A percentile compares a stretch with the other conserved stretches of the same genome.
These are phyloP conservation scores for Nothocercus nigrocapillus DNA, from an alignment of 2,113 vertebrate genomes.

Conservation along the genomic window DNA sequence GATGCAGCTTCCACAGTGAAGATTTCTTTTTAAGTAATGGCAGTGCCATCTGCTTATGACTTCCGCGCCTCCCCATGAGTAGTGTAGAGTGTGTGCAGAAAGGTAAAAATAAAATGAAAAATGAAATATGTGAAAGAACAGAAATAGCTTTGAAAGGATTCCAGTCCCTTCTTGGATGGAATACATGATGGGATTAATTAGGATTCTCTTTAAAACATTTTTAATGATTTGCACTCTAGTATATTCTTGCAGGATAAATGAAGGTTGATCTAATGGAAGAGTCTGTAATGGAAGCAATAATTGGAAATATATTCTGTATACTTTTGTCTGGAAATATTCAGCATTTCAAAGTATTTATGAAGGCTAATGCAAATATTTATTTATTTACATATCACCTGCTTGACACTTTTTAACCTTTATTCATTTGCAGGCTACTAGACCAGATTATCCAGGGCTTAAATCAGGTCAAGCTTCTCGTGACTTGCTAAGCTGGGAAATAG, in stretches of 20 bases:
- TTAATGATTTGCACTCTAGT: not conserved
- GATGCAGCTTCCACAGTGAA: not conserved
- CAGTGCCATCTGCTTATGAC: not conserved
- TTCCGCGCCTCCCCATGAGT: no score
- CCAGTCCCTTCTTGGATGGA: not conserved
- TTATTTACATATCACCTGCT: not conserved
- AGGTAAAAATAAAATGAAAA: no score
- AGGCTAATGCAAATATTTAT: not conserved
- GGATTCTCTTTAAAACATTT: not conserved
- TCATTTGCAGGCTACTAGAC: not conserved
- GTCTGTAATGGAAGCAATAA: not conserved
- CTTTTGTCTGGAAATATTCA: not conserved
- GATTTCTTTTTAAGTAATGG: not conserved
- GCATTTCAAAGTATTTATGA: not conserved
- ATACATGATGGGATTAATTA: not conserved
- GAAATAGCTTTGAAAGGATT: not conserved
- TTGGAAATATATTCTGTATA: not conserved
- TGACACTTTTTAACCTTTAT: not conserved
- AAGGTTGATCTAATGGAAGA: not conserved
- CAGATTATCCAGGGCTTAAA: not conserved
- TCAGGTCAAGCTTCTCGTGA: not conserved
- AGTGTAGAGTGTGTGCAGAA: no score
- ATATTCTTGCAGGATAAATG: not conserved
- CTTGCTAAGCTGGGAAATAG: not conserved
- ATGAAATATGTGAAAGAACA: not conserved